Evolutionary conservation across 2,113 vertebrate species (phyloP).

Genomic region (Prionailurus viverrinus): DNA sequence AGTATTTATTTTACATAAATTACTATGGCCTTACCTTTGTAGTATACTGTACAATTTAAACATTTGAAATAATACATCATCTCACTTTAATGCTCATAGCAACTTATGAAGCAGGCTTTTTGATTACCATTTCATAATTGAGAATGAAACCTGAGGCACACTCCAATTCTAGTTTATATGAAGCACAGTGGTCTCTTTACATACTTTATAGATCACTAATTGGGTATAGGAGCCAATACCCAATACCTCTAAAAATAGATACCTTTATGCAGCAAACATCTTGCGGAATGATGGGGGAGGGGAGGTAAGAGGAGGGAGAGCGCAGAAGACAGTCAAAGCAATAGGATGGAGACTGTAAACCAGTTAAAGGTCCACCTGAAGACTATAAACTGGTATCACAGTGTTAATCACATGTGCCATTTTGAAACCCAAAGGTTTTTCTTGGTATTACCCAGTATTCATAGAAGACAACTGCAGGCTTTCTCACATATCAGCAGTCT

Average conservation of each 20-base stretch:
- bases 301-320: not conserved
- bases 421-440: slow-evolving; percentile 58
- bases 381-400: slow-evolving; percentile 6
- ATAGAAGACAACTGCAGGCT: slow-evolving; percentile 33
- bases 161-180: slow-evolving; percentile 37
- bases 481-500: slow-evolving; percentile 55
- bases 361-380: slow-evolving; percentile 31
- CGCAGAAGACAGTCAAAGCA: not conserved
- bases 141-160: slow-evolving; percentile 28
- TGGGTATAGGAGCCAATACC: slow-evolving; percentile 1
- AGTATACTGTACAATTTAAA: slow-evolving; percentile 34
- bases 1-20: slow-evolving; percentile 62
- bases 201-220: slow-evolving; percentile 30
- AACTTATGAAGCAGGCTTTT: slow-evolving; percentile 1
- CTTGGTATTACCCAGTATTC: slow-evolving; percentile 41
- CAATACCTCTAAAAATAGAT: not conserved
- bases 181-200: slow-evolving; percentile 34
- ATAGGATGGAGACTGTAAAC: slow-evolving; percentile 42
- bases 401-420: slow-evolving; percentile 16
- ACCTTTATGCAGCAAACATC: slow-evolving; percentile 18
- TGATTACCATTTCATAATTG: slow-evolving; percentile 37
- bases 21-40: slow-evolving; percentile 51
- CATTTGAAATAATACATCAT: slow-evolving; percentile 51
- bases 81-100: slow-evolving; percentile 32
- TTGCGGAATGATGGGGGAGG: not conserved